Evolutionary conservation across 2,113 vertebrate species (phyloP).

Genomic region (Axis porcinus): DNA sequence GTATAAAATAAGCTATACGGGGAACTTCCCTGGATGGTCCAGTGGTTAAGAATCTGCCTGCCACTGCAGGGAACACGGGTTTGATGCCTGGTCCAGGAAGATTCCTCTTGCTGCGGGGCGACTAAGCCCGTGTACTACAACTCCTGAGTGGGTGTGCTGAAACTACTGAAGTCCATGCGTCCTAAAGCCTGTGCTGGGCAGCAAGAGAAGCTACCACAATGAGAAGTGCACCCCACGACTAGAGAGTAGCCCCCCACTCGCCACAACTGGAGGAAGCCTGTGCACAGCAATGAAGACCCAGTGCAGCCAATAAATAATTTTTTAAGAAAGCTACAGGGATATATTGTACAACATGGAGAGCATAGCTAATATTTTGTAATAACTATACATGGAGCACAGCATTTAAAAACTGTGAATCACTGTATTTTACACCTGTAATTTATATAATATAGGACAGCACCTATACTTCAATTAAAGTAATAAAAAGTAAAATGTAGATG

Average conservation of each 20-base stretch:
- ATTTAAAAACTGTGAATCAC: neutral
- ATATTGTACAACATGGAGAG: neutral
- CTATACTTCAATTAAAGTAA: neutral
- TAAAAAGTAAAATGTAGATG: neutral
- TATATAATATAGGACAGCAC: neutral
- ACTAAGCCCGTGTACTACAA: neutral
- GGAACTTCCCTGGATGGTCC: neutral
- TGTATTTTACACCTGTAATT: neutral
- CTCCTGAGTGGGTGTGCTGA: neutral
- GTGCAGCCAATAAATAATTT: neutral
- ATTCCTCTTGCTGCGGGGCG: neutral
- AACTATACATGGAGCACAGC: neutral
- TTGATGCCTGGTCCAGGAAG: neutral
- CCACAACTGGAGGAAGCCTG: neutral
- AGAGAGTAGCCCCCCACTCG: fast-evolving
- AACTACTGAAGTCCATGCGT: neutral
- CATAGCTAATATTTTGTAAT: neutral
- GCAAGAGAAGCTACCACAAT: neutral
- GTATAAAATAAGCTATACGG: neutral
- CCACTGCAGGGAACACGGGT: neutral
- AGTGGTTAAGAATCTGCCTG: neutral
- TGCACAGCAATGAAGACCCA: neutral
- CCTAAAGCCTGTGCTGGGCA: neutral
- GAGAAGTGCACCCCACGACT: neutral
- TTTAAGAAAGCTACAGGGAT: neutral